These are phyloP conservation scores for Macroglossus sobrinus DNA, from an alignment of 2,113 vertebrate genomes.

Conservation along the genomic window DNA sequence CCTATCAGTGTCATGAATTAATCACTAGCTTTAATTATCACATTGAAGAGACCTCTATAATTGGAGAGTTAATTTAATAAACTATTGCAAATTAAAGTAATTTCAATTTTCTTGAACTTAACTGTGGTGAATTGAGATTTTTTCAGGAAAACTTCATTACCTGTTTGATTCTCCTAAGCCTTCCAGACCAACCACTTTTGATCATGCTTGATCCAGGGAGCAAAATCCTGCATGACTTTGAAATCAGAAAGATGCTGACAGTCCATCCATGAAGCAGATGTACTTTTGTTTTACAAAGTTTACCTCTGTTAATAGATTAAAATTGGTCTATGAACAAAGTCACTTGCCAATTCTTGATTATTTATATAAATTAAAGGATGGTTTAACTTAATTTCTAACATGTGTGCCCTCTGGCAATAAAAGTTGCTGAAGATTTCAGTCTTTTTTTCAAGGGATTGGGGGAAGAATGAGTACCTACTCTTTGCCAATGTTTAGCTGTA, in stretches of 20 bases:
- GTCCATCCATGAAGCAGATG: conserved; percentile 42
- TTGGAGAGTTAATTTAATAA: conserved; percentile 66
- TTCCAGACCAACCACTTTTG: conserved; percentile 54
- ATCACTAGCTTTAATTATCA: conserved; percentile 66
- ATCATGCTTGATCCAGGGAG: conserved; percentile 30
- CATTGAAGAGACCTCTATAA: conserved; percentile 55
- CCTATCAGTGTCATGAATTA: conserved; percentile 17
- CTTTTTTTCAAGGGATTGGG: conserved; percentile 27
- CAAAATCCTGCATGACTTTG: conserved; percentile 34
- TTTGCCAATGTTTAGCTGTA: conserved; percentile 55
- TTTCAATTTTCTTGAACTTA: conserved; percentile 69
- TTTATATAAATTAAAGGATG: conserved; percentile 74
- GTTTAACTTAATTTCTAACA: conserved; percentile 73
- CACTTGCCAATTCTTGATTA: conserved; percentile 66
- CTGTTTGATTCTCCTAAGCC: conserved; percentile 35
- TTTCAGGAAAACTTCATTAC: conserved; percentile 59
- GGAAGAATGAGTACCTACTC: conserved; percentile 51
- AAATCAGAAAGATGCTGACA: conserved; percentile 50
- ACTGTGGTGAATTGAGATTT: conserved; percentile 21
- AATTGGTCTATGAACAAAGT: conserved; percentile 64
- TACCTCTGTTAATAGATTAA: conserved; percentile 70
- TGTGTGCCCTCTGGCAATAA: conserved; percentile 47
- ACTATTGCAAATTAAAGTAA: conserved; percentile 67
- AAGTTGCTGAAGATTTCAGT: conserved; percentile 56
- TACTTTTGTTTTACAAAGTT: conserved; percentile 65